Base-by-base conservation (phyloP, 2,797 vertebrate genomes). In the Chelidonichthys spinosus region DNA sequence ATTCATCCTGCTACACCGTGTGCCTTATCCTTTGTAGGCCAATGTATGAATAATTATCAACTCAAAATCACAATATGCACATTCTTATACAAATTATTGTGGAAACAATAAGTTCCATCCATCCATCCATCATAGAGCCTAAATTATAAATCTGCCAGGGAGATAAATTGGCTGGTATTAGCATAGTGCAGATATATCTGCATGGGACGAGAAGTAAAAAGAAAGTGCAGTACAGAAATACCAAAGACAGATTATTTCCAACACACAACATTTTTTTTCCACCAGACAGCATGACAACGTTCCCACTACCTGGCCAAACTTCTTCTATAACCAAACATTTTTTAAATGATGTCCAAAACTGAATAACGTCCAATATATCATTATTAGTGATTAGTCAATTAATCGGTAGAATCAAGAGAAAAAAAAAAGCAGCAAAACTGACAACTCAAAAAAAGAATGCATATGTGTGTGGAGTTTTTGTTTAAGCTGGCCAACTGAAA, bases 401-500 rank as follows among this genome's bases (percentile, higher is more conserved):
- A 25, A 25, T 25, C 2, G 25, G 25, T 25, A 25, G 25, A 25
- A 25, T 25, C 25, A 25, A 25, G 25, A 25, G 25, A 25, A 25
- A 25, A 25, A 25, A 25, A 25, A 2, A n/a, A n/a, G n/a, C n/a
- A 1, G 25, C 25, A 25, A 67, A 35, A 36, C 58, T 37, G 37
- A 72, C 46, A 61, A n/a, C n/a, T n/a, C n/a, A n/a, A n/a, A 50
- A 25, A 1, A 61, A 37, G 18, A 15, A 5, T 50, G 14, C 10
- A 7, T 50, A 35, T 52, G 49, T 47, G 32, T 56, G 5, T 11
- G 4, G 42, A 10, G 53, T 58, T 33, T 68, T 64, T 74, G 46
- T 25, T 1, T 25, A 25, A 25, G n/a, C 44, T 54, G 44, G 43
- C 55, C 43, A 55, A 59, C 58, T 0, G 2, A 74, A 76, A 76